Conservation (phyloP, 2,797 vertebrate species). For the Luscinia luscinia region DNA sequence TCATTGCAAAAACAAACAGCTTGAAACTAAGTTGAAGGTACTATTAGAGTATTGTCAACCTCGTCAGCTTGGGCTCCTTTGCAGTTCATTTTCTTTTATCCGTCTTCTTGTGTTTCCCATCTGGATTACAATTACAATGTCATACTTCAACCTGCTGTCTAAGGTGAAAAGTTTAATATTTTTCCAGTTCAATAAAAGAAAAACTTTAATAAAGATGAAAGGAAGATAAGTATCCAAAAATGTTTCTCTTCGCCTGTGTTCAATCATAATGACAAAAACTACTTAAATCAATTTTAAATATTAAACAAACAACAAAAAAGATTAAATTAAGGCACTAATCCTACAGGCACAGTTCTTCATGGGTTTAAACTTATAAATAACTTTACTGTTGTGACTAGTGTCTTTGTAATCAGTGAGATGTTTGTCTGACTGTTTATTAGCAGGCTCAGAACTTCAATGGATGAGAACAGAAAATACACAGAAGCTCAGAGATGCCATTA, state of each 20-base stretch:
- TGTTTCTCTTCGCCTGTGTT: conserved; percentile 49
- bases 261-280: conserved; percentile 62
- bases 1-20: conserved; percentile 67
- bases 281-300: conserved; percentile 56
- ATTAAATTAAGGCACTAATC: not conserved
- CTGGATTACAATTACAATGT: conserved; percentile 30
- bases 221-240: conserved; percentile 46
- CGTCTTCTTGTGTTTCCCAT: conserved; percentile 39
- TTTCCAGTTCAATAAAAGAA: conserved; percentile 43
- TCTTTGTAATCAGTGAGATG: not conserved
- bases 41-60: conserved; percentile 15
- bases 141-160: conserved; percentile 46
- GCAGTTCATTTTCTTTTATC: conserved; percentile 54
- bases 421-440: not conserved
- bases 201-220: conserved; percentile 68
- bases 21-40: conserved; percentile 1
- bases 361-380: not conserved
- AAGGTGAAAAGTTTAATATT: conserved; percentile 63
- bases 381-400: conserved; percentile 9
- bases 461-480: not conserved
- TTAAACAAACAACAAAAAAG: conserved; percentile 46
- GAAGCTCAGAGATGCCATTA: not conserved
- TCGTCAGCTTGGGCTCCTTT: not conserved
- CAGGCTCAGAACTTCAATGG: not conserved
- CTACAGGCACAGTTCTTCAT: not conserved